Evolutionary conservation across 1,140 invertebrate species (phyloP).

Genomic region (Drosophila persimilis): DNA sequence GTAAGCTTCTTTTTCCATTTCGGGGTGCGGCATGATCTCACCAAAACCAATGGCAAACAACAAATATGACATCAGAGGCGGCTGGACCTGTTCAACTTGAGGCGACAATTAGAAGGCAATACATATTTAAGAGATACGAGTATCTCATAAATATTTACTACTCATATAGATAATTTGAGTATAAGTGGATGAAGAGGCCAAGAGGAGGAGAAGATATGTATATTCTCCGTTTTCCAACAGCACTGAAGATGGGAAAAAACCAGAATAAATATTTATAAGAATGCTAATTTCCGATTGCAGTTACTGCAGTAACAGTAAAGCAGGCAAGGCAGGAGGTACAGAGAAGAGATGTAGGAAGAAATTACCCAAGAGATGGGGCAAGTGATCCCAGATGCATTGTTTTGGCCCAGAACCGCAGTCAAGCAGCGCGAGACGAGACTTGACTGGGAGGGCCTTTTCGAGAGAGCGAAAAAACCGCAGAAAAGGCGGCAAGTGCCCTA

Average conservation of each 20-base stretch:
- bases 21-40: conserved; percentile 51
- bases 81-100: conserved; percentile 66
- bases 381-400: conserved; percentile 57
- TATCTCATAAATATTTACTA: conserved; percentile 68
- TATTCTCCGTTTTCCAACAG: too few species aligned
- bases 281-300: conserved; percentile 67
- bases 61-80: conserved; percentile 62
- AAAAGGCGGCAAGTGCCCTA: conserved; percentile 60
- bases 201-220: conserved; percentile 1
- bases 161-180: conserved; percentile 48
- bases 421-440: conserved; percentile 42
- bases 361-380: neutral
- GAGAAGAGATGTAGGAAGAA: conserved; percentile 38
- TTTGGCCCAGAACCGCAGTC: conserved; percentile 70
- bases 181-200: conserved; percentile 29
- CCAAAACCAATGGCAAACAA: conserved; percentile 23
- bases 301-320: conserved; percentile 56
- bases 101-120: conserved; percentile 59
- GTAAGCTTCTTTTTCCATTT: conserved; percentile 27
- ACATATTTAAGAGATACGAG: conserved; percentile 28
- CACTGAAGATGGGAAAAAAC: conserved; percentile 44
- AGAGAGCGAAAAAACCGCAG: conserved; percentile 44
- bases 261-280: conserved; percentile 75
- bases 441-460: conserved; percentile 8
- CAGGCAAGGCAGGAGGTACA: conserved; percentile 44